Base-by-base conservation (phyloP, 2,888 invertebrate genomes). In the Metalampra italica region DNA sequence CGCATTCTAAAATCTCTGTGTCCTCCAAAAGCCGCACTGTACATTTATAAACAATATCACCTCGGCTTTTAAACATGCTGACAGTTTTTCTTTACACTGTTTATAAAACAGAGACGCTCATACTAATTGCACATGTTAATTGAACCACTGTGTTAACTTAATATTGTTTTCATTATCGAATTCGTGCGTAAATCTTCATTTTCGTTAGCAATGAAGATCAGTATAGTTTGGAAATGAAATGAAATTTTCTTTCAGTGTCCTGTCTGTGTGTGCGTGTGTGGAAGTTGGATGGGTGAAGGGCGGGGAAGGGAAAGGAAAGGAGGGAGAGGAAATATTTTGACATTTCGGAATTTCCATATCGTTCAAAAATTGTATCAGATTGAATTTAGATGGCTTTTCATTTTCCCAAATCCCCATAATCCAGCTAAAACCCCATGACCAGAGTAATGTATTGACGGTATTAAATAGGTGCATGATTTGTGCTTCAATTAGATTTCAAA, bases 21-120 rank as follows among this genome's bases (percentile, higher is more conserved):
- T 97, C 97, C 87, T 97, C 97, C 71, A 97, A 91, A 60, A 97
- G 91, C 71, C 97, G 92, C 68, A 97, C 95, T 66, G 96, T 96
- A 82, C 96, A 95, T 91, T 95, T 95, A 90, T 94, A 94, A 85
- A 93, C 93, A 87, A 94, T 91, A 91, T 95, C 95, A 86, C 93
- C 94, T 88, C 94, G 94, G 75, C 91, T 91, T 76, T 86, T 91
- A 66, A 92, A 91, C 92, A 92, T 92, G 59, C 70, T 88, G 71
- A 29, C 53, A 41, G 12, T 41, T 42, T 43, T 44, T 39, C 45
- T 44, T 34, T 43, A 30, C 49, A 51, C 50, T 51, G 38, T 47
- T 43, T 9, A 1, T 13, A 22, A 44, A 48, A 55, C 52, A 45
- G 11, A 38, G 30, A 47, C 46, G 46, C 49, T 29, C 29, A 29